Conservation (phyloP, 2,888 invertebrate species). For the Caenorhabditis doughertyi region DNA sequence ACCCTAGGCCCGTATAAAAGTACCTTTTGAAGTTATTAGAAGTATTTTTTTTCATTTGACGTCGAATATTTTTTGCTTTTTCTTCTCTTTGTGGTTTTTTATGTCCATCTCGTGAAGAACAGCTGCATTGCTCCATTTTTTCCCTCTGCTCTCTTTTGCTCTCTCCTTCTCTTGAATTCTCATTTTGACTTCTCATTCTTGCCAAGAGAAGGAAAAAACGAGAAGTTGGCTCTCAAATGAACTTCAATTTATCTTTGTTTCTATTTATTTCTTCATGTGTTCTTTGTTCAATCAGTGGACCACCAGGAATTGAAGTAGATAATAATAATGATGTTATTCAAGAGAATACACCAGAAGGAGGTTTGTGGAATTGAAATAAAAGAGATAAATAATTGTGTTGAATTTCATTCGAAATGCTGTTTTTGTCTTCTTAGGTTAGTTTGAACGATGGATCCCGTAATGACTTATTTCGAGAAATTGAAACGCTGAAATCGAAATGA, state of each 20-base stretch:
- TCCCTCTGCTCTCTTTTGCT: not conserved
- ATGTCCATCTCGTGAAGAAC: conserved; percentile 37
- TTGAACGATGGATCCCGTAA: not conserved
- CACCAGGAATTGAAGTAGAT: conserved; percentile 11
- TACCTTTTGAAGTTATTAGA: not conserved
- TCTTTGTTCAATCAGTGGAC: conserved; percentile 3
- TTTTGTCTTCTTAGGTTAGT: conserved; percentile 31
- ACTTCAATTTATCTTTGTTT: conserved; percentile 30
- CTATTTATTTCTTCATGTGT: not conserved
- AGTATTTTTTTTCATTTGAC: not conserved
- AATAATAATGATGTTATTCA: conserved; percentile 19
- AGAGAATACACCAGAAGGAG: conserved; percentile 9
- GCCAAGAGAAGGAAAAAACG: not conserved
- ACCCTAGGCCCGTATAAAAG: not conserved
- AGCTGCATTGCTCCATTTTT: conserved; percentile 13
- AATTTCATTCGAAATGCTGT: conserved; percentile 26
- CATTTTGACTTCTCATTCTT: not conserved
- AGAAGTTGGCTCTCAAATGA: conserved; percentile 1
- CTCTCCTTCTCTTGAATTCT: not conserved
- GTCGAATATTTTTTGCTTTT: not conserved
- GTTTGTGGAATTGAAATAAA: conserved; percentile 11
- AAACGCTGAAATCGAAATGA: no score
- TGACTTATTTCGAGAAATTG: no score
- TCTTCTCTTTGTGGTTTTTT: conserved; percentile 3
- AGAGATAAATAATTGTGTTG: conserved; percentile 13